Percentiles rank a stretch among this genome's conserved stretches.
These are phyloP conservation scores for Salvelinus namaycush DNA, from an alignment of 2,113 vertebrate genomes.

Conservation along the genomic window DNA sequence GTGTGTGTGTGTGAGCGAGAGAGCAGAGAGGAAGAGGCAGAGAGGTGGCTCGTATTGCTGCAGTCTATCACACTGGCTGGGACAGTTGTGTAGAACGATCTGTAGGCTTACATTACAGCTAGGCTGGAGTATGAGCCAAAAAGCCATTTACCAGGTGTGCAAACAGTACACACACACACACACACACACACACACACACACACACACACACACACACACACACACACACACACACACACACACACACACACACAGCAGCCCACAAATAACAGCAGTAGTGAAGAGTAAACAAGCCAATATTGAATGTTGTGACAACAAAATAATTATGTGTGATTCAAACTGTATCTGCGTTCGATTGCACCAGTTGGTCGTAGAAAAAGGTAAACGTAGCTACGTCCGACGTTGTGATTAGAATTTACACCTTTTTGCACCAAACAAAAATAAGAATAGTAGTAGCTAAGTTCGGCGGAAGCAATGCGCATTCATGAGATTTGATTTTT, in stretches of 20 bases:
- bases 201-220: too few relatives aligned
- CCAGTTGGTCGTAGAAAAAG: too few relatives aligned
- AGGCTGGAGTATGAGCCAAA: slow-evolving; percentile 42
- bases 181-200: slow-evolving; percentile 42
- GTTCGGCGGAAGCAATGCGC: too few relatives aligned
- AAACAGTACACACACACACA: slow-evolving; percentile 41
- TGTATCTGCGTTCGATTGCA: background rate
- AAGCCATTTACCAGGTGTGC: slow-evolving; percentile 54
- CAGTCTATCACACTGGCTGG: slow-evolving; percentile 63
- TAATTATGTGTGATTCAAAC: slow-evolving; percentile 1
- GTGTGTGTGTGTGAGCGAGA: slow-evolving; percentile 25
- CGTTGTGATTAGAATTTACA: too few relatives aligned
- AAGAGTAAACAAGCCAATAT: slow-evolving; percentile 32
- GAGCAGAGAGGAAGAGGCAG: slow-evolving; percentile 50
- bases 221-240: too few relatives aligned
- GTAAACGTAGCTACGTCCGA: too few relatives aligned
- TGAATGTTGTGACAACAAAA: background rate
- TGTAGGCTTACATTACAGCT: slow-evolving; percentile 67
- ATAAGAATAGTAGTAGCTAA: too few relatives aligned
- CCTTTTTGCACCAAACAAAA: too few relatives aligned
- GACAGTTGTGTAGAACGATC: slow-evolving; percentile 38
- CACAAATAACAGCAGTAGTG: background rate
- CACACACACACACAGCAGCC: too few relatives aligned
- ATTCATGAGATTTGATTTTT: too few relatives aligned
- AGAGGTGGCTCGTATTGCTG: slow-evolving; percentile 56